Evolutionary conservation across 2,797 vertebrate species (phyloP).

Genomic region (Hyperoplus lanceolatus): DNA sequence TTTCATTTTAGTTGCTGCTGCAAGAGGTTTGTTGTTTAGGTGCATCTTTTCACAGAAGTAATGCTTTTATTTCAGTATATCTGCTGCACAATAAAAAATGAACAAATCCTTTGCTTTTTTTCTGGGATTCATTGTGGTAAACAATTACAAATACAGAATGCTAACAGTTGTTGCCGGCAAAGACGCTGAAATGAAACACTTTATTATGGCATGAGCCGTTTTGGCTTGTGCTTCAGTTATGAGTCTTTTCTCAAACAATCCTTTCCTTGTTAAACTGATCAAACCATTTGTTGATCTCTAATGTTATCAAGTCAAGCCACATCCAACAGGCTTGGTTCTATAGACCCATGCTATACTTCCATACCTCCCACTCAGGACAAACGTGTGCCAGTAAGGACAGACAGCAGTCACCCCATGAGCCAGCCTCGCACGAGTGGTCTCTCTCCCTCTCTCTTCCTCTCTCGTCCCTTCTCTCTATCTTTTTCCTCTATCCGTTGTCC

Average conservation of each 20-base stretch:
- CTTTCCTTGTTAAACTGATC: slow-evolving; percentile 3
- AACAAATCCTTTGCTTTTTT: slow-evolving; percentile 51
- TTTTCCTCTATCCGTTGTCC: slow-evolving; percentile 10
- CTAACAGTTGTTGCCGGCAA: slow-evolving; percentile 22
- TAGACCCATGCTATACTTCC: slow-evolving; percentile 50
- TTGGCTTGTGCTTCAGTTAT: background rate
- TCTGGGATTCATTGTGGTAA: slow-evolving; percentile 25
- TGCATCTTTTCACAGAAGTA: slow-evolving; percentile 31
- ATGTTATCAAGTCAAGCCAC: slow-evolving; percentile 35
- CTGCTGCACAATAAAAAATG: slow-evolving; percentile 44
- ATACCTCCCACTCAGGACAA: slow-evolving; percentile 49
- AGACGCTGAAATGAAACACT: slow-evolving; percentile 11
- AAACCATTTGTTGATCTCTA: slow-evolving; percentile 45
- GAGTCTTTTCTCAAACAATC: background rate
- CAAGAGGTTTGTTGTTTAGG: slow-evolving; percentile 46
- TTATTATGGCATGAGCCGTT: background rate
- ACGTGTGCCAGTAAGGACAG: slow-evolving; percentile 67
- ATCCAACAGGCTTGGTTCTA: slow-evolving; percentile 37
- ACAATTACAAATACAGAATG: slow-evolving; percentile 20
- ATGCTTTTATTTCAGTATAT: slow-evolving; percentile 35
- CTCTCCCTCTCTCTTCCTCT: slow-evolving; percentile 3
- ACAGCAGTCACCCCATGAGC: slow-evolving; percentile 66
- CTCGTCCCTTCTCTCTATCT: slow-evolving; percentile 22
- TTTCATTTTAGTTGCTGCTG: slow-evolving; percentile 20
- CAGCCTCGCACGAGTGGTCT: slow-evolving; percentile 42